phyloP scores from a whole-genome alignment of 2,113 vertebrate species.

The Pelmatolapia mariae region DNA sequence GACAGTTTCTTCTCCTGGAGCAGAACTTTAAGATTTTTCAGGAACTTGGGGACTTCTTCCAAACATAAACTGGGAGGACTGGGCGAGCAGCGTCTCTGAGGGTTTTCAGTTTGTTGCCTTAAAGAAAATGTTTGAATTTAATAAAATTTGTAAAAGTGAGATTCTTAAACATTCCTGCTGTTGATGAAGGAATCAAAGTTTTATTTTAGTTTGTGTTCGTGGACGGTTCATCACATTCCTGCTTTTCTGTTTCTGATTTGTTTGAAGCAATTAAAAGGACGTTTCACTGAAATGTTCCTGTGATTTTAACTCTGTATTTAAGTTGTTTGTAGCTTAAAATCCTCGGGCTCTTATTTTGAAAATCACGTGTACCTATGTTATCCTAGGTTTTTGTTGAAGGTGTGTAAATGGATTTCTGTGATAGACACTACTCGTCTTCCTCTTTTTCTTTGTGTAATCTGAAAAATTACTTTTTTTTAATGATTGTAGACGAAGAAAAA shows the following conservation, averaged over 20 bases:
- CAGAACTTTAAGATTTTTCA: background rate
- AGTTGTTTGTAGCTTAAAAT: background rate
- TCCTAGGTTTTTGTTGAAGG: background rate
- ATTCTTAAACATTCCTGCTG: background rate
- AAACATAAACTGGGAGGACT: background rate
- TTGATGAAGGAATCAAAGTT: background rate
- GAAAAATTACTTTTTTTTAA: background rate
- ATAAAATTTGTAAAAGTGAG: background rate
- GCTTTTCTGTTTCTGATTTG: background rate
- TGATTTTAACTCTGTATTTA: background rate
- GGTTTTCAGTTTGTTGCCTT: background rate
- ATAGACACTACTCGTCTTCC: background rate
- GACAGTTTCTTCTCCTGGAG: background rate
- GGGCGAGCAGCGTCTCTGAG: background rate
- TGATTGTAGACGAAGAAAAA: background rate
- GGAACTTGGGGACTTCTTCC: background rate
- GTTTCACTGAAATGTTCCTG: background rate
- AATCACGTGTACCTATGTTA: background rate
- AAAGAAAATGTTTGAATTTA: background rate
- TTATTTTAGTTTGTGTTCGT: background rate
- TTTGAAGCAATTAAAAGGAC: background rate
- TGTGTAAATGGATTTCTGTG: background rate
- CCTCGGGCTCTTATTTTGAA: background rate
- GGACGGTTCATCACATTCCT: background rate
- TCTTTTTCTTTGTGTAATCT: background rate